Evolutionary conservation across 2,888 invertebrate genomes (phyloP).

Genomic region (Lamellibrachia columna): DNA sequence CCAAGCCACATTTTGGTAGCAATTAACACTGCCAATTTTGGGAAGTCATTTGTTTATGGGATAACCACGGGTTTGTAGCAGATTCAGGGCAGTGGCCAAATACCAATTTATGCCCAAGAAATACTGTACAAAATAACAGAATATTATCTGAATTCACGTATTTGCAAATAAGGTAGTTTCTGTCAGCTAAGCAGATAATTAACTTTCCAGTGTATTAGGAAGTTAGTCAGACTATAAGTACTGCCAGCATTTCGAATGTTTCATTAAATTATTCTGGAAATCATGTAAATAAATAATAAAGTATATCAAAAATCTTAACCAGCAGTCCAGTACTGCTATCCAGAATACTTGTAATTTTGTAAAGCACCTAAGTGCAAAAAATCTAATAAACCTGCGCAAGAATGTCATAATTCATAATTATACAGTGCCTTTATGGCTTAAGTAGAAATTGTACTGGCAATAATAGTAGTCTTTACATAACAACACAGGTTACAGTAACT

Average conservation of each 20-base stretch:
- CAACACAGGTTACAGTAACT: conserved; percentile 5
- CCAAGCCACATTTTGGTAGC: background rate
- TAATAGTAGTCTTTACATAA: background rate
- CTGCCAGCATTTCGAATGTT: background rate
- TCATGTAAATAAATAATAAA: background rate
- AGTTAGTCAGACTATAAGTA: background rate
- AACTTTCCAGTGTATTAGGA: background rate
- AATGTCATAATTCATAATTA: too few species aligned
- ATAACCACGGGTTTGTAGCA: background rate
- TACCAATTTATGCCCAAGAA: too few species aligned
- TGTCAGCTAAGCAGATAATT: background rate
- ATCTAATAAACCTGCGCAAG: too few species aligned
- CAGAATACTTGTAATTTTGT: too few species aligned
- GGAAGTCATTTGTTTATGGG: background rate
- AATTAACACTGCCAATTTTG: background rate
- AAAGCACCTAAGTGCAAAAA: too few species aligned
- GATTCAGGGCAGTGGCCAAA: background rate
- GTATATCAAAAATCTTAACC: background rate
- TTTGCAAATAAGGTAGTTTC: background rate
- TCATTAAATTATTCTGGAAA: background rate
- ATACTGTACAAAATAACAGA: background rate
- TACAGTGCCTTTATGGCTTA: too few species aligned
- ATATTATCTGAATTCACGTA: background rate
- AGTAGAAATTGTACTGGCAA: background rate
- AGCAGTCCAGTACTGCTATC: too few species aligned